Conservation (phyloP, 1,140 invertebrate species). For the Microplitis mediator region DNA sequence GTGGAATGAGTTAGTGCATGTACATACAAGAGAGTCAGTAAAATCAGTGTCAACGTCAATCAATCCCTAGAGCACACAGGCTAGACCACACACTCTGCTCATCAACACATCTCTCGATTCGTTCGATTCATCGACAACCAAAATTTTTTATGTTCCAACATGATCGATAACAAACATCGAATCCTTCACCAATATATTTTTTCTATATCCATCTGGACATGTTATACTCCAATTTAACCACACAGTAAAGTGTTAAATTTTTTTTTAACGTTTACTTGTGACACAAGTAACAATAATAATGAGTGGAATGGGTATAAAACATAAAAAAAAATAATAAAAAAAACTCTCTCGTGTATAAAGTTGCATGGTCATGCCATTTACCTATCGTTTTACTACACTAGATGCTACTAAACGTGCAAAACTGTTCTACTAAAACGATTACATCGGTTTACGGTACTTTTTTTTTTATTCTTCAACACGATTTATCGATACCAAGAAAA, state of each 20-base stretch:
- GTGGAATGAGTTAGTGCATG: neutral
- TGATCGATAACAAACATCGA: neutral
- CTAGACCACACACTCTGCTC: neutral
- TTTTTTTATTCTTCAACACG: neutral
- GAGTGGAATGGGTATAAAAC: neutral
- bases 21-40: neutral
- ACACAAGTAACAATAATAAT: neutral
- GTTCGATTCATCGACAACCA: neutral
- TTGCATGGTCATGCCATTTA: neutral
- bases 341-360: neutral
- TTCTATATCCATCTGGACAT: neutral
- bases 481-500: neutral
- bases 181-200: neutral
- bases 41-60: constrained; percentile 6
- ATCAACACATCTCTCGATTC: neutral
- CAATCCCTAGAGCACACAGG: constrained; percentile 2
- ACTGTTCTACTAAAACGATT: neutral
- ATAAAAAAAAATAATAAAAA: neutral
- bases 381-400: neutral
- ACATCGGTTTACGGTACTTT: neutral
- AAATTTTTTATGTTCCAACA: neutral
- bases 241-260: neutral
- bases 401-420: neutral
- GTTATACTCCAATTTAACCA: neutral
- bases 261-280: too few relatives aligned